These are phyloP conservation scores for Falco concolor DNA, from an alignment of 2,797 vertebrate genomes.

Conservation along the genomic window DNA sequence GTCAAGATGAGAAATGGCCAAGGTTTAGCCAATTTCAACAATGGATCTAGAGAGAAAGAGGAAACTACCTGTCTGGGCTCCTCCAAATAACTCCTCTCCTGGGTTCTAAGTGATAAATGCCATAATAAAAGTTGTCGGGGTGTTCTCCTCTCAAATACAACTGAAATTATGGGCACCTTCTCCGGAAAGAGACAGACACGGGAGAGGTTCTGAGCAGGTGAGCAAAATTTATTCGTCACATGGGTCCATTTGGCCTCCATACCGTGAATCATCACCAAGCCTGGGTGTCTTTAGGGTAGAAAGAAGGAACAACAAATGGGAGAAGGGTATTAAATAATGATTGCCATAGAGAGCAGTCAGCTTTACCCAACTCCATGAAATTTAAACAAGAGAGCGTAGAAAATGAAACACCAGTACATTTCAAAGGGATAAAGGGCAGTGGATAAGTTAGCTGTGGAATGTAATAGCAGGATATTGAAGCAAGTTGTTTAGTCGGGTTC, in stretches of 20 bases:
- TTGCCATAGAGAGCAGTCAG: neutral
- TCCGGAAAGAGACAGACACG: neutral
- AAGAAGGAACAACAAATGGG: conserved; percentile 13
- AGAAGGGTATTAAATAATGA: conserved; percentile 34
- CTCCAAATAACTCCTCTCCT: conserved; percentile 2
- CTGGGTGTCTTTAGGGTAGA: neutral
- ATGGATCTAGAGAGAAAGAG: neutral
- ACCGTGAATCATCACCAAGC: neutral
- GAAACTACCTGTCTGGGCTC: neutral
- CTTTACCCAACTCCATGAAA: conserved; percentile 5
- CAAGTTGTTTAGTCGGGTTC: neutral
- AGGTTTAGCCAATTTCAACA: conserved; percentile 38
- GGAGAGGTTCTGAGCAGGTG: conserved; percentile 7
- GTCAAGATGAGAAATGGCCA: conserved; percentile 17
- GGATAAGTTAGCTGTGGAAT: neutral
- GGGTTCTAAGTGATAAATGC: conserved; percentile 25
- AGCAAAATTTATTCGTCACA: conserved; percentile 14
- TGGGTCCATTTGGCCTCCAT: neutral
- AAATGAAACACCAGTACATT: conserved; percentile 2
- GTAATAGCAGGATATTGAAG: neutral
- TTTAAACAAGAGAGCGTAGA: conserved; percentile 28
- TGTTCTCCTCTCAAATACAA: conserved; percentile 21
- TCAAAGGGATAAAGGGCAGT: neutral
- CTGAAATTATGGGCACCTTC: conserved; percentile 8
- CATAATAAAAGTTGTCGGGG: conserved; percentile 9